Evolutionary conservation across 1,140 invertebrate genomes (phyloP).

Genomic region (Myzus persicae): DNA sequence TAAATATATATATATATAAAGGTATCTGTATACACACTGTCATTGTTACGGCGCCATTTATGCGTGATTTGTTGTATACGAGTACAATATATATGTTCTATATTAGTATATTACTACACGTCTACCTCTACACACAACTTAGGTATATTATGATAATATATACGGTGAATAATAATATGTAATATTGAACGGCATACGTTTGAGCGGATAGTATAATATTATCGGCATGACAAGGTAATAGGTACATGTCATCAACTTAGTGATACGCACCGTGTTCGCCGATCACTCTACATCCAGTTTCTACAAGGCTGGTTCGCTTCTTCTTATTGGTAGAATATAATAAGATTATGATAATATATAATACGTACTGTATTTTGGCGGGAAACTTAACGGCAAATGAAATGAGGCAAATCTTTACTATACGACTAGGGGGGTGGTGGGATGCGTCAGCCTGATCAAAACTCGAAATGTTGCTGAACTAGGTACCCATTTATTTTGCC

Average conservation of each 20-base stretch:
- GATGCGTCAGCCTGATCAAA: neutral
- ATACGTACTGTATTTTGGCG: neutral
- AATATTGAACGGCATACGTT: neutral
- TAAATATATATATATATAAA: neutral
- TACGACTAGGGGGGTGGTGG: neutral
- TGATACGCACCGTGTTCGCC: neutral
- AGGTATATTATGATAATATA: neutral
- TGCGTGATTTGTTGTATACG: neutral
- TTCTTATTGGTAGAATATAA: neutral
- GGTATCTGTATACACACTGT: neutral
- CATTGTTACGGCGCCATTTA: slow-evolving; percentile 2
- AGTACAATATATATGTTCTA: neutral
- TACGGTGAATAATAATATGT: neutral
- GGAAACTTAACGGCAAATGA: neutral
- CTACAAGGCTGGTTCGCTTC: neutral
- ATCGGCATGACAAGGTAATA: neutral
- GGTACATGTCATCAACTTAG: neutral
- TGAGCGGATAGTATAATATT: neutral
- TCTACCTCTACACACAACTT: no score
- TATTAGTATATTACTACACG: neutral
- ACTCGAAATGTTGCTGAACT: neutral
- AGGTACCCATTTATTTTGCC: neutral
- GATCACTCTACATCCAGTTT: neutral
- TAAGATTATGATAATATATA: neutral
- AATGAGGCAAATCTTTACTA: neutral